A percentile compares a stretch with the other conserved stretches of the same genome.
phyloP scores from a whole-genome alignment of 2,888 invertebrate species.

The Leucophenga montana region DNA sequence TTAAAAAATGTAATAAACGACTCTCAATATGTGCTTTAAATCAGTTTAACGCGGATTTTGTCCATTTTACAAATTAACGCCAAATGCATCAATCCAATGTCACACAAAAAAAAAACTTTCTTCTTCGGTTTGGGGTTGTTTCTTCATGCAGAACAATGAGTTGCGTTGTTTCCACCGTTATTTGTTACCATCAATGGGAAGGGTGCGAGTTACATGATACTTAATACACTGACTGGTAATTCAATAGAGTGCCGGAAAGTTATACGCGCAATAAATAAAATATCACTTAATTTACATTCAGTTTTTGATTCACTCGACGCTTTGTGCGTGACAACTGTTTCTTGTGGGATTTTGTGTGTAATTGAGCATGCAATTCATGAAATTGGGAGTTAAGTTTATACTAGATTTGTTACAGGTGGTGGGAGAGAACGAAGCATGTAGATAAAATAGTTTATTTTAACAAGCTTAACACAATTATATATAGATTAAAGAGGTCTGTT shows the following conservation, averaged over 20 bases:
- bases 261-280: conserved; percentile 44
- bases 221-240: conserved; percentile 35
- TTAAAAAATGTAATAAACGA: not conserved
- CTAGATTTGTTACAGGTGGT: not conserved
- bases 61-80: conserved; percentile 12
- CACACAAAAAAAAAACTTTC: not conserved
- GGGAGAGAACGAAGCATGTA: too few species aligned
- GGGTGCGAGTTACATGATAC: conserved; percentile 20
- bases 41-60: not conserved
- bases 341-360: not conserved
- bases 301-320: conserved; percentile 21
- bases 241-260: conserved; percentile 8
- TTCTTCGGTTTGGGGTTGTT: not conserved
- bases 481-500: too few species aligned
- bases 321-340: not conserved
- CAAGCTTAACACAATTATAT: too few species aligned
- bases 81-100: not conserved
- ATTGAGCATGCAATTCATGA: conserved; percentile 9
- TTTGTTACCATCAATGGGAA: not conserved
- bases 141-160: not conserved
- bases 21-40: not conserved
- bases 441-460: too few species aligned
- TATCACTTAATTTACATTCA: conserved; percentile 45
- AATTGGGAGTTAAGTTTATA: not conserved
- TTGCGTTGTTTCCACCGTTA: not conserved